phyloP scores from a whole-genome alignment of 2,888 invertebrate species.

The Drosophila cognata region DNA sequence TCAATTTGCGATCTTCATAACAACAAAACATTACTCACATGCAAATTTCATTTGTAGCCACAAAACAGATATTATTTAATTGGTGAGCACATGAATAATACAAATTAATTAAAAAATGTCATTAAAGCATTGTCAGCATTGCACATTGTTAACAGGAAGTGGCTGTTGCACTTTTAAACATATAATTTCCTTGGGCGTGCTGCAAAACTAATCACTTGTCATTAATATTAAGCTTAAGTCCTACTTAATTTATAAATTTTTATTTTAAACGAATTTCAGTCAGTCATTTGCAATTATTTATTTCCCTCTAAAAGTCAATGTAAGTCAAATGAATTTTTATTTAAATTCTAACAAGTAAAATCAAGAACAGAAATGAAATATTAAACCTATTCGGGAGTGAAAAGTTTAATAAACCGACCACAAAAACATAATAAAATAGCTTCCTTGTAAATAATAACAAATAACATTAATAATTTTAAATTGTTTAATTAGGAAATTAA shows the following conservation, averaged over 20 bases:
- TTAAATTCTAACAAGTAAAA: background rate
- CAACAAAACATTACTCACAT: slow-evolving; percentile 41
- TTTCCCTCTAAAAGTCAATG: background rate
- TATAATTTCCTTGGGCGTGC: slow-evolving; percentile 14
- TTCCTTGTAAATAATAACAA: background rate
- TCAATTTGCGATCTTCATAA: slow-evolving; percentile 47
- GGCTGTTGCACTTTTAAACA: slow-evolving; percentile 9
- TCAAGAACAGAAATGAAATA: background rate
- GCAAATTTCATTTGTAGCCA: slow-evolving; percentile 30
- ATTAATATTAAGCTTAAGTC: background rate
- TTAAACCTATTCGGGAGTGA: background rate
- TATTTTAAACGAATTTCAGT: background rate
- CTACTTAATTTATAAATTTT: background rate
- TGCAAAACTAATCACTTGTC: background rate
- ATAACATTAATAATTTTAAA: background rate
- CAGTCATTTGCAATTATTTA: background rate
- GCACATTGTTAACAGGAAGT: slow-evolving; percentile 58
- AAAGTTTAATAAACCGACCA: background rate
- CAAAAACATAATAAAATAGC: background rate
- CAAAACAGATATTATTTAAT: slow-evolving; percentile 69
- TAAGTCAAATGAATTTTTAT: background rate
- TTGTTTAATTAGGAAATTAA: background rate
- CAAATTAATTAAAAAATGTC: slow-evolving; percentile 53
- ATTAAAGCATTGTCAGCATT: slow-evolving; percentile 63
- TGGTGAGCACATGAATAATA: slow-evolving; percentile 32